Base-by-base conservation (phyloP, 2,113 vertebrate species). In the Silurus glanis region DNA sequence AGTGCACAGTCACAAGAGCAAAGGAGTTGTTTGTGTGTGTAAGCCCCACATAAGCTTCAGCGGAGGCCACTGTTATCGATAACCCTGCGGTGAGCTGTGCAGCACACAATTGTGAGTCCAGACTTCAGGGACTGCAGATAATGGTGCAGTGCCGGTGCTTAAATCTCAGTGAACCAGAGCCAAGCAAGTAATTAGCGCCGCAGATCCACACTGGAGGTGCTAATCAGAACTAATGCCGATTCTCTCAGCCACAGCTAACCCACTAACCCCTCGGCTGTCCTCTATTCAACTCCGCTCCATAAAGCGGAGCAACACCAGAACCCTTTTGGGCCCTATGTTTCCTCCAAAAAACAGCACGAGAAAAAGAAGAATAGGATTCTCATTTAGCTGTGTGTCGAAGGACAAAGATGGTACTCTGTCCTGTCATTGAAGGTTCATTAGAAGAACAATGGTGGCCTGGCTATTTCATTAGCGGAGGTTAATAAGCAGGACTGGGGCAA, bases 401-500 rank as follows among this genome's bases (percentile, higher is more conserved):
- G 92, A 95, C 93, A 95, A 95, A 93, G 95, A 95, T 95, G 94
- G 95, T 95, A 95, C 95, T 89, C 91, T 94, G 93, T 93, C 91
- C 92, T 96, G 94, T 95, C 95, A 95, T 96, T 96, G 95, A 96
- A 96, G 96, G 96, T 97, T 97, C 97, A 97, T 98, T 98, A 96
- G 95, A 94, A 94, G 94, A 96, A 97, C 96, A 96, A 97, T 95
- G 95, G 95, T 92, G 92, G 93, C 91, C 95, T 95, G 92, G 95
- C 94, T 95, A 96, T 97, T 97, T 97, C 97, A 98, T 98, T 97
- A 98, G 97, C 95, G 92, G 95, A 95, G 96, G 96, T 96, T 99
- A 98, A 98, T 98, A 97, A 97, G 96, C 94, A 97, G 94, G 95
- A 95, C 94, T 94, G 94, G 93, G 75, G 90, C 94, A 94, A 95